phyloP scores from a whole-genome alignment of 2,888 invertebrate species.

The Tetragonula carbonaria region DNA sequence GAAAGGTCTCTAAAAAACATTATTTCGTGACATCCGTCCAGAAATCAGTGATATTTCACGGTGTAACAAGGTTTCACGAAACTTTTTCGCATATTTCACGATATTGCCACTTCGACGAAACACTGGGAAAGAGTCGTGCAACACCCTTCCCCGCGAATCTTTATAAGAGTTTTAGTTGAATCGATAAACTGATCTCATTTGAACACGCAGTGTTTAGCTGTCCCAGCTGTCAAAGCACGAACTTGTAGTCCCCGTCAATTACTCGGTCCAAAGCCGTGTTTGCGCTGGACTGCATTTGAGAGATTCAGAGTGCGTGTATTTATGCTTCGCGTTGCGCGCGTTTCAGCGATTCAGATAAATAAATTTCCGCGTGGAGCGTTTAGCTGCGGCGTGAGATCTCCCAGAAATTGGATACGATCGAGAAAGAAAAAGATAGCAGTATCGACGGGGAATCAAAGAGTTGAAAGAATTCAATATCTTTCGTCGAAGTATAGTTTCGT shows the following conservation, averaged over 20 bases:
- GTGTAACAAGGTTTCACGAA: background rate
- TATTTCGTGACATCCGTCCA: too few species aligned
- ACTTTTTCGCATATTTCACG: background rate
- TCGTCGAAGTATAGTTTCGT: too few species aligned
- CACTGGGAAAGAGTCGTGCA: background rate
- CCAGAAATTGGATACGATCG: too few species aligned
- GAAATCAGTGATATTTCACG: constrained; percentile 1
- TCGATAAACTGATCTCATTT: background rate
- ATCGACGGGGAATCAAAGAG: too few species aligned
- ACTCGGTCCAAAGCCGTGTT: background rate
- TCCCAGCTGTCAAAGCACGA: background rate
- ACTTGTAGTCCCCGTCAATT: too few species aligned
- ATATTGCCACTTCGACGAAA: background rate
- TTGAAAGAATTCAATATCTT: too few species aligned
- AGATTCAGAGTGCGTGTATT: background rate
- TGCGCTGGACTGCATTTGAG: background rate
- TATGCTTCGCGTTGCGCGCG: too few species aligned
- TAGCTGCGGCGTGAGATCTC: background rate
- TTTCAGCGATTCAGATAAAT: too few species aligned
- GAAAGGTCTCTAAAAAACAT: background rate
- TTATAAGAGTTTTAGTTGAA: background rate
- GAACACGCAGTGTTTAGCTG: background rate
- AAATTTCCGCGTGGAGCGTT: background rate
- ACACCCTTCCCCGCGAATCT: too few species aligned
- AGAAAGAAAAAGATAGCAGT: too few species aligned